A percentile compares a stretch with the other conserved stretches of the same genome.
These are phyloP conservation scores for Anas platyrhynchos DNA, from an alignment of 2,113 vertebrate genomes.

Conservation along the genomic window DNA sequence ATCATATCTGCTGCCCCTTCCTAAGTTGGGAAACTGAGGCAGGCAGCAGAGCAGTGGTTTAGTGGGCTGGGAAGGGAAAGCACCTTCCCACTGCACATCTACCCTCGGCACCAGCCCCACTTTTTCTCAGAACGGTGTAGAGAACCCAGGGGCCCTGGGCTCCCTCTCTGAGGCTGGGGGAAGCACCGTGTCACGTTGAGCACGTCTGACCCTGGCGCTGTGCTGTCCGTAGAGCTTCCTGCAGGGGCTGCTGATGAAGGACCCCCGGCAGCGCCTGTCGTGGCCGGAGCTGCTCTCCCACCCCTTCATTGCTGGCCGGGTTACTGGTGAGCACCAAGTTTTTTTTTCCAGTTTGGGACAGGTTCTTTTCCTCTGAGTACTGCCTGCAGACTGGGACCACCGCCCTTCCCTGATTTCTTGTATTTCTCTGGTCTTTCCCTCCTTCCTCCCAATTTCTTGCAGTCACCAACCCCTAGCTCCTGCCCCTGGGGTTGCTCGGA, in stretches of 20 bases:
- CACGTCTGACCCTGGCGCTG: not conserved
- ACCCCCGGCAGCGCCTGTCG: conserved; percentile 86
- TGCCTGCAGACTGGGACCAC: not conserved
- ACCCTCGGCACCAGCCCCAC: not conserved
- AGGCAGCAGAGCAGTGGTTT: not conserved
- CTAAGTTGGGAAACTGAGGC: not conserved
- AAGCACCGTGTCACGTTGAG: not conserved
- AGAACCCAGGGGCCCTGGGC: not conserved
- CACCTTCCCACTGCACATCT: rapidly evolving
- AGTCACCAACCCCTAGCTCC: not conserved
- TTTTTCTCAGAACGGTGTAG: not conserved
- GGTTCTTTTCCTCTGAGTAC: not conserved
- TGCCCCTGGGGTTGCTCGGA: not conserved
- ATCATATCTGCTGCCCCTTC: not conserved
- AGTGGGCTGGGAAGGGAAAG: not conserved
- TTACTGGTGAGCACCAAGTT: conserved; percentile 81
- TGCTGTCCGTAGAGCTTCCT: conserved; percentile 86
- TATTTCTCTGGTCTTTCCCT: not conserved
- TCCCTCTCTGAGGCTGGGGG: not conserved
- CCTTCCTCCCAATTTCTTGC: not conserved
- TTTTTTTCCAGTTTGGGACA: not conserved
- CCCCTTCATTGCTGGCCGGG: conserved; percentile 89
- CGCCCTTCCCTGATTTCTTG: not conserved
- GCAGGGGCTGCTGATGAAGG: conserved; percentile 93
- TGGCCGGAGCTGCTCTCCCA: conserved; percentile 93